Conservation (phyloP, 1,140 invertebrate species). For the Trichonephila clavata region DNA sequence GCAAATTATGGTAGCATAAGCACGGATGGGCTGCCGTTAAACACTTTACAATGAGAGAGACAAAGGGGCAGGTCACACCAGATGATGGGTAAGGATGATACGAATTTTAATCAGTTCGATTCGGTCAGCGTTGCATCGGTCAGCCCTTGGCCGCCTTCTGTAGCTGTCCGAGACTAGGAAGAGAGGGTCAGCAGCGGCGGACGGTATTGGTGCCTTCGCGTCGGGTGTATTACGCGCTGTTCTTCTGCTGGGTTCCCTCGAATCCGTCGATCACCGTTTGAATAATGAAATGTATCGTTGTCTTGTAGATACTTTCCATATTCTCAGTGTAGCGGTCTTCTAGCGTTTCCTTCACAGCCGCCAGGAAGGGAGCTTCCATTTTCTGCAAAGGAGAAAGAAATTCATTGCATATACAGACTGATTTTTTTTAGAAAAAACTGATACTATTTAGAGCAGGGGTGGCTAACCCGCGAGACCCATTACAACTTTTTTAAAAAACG, state of each 20-base stretch:
- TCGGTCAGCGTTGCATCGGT: not conserved
- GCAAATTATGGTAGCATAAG: too few species aligned
- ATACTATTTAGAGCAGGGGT: too few species aligned
- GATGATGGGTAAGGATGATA: slow-evolving; percentile 1
- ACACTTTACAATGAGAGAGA: not conserved
- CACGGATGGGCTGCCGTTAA: not conserved
- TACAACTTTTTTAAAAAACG: too few species aligned
- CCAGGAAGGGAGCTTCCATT: slow-evolving; percentile 93
- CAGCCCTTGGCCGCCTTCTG: not conserved
- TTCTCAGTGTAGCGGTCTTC: slow-evolving; percentile 95
- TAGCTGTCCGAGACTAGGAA: slow-evolving; percentile 27
- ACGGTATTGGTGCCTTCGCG: slow-evolving; percentile 55
- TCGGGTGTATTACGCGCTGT: slow-evolving; percentile 42
- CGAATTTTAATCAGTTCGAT: not conserved
- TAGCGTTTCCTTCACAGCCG: slow-evolving; percentile 90
- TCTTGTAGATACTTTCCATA: slow-evolving; percentile 94
- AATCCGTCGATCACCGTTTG: slow-evolving; percentile 91
- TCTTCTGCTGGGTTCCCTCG: slow-evolving; percentile 81
- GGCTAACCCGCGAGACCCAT: too few species aligned
- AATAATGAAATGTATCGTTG: slow-evolving; percentile 94
- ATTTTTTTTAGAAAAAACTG: too few species aligned
- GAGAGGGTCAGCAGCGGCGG: not conserved
- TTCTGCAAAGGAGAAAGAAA: slow-evolving; percentile 84
- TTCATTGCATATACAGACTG: too few species aligned
- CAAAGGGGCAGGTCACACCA: not conserved